Conservation (phyloP, 2,797 vertebrate genomes). For the Euphonia xanthogaster region DNA sequence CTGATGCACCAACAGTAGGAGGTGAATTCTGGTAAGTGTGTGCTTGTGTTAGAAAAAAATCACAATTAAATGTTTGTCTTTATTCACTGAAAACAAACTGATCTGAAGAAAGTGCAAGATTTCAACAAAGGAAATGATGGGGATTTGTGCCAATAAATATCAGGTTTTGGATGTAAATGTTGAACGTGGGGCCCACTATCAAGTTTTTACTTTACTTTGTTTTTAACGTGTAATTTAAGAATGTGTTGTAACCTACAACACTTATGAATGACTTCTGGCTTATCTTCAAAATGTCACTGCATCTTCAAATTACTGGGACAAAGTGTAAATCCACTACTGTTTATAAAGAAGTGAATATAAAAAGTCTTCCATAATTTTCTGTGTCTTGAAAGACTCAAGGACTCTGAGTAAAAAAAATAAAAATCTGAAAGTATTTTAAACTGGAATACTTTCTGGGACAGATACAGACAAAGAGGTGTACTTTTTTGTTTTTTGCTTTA, state of each 20-base stretch:
- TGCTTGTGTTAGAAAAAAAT: not conserved
- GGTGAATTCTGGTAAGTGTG: not conserved
- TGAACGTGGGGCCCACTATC: not conserved
- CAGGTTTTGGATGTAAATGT: not conserved
- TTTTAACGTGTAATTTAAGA: not conserved
- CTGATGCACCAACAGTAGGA: not conserved
- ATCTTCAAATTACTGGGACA: not conserved
- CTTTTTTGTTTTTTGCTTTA: not conserved
- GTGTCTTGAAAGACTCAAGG: not conserved
- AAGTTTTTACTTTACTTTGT: not conserved
- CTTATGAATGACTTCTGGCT: not conserved
- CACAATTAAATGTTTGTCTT: not conserved
- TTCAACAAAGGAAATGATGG: not conserved
- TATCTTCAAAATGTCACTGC: not conserved
- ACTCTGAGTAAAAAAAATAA: not conserved
- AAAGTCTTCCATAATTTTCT: not conserved
- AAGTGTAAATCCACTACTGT: not conserved
- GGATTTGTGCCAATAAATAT: not conserved
- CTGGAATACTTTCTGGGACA: not conserved
- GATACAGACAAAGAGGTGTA: not conserved
- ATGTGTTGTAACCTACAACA: not conserved
- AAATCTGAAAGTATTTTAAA: not conserved
- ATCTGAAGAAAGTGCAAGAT: not conserved
- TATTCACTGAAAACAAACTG: not conserved
- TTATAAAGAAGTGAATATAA: not conserved